A percentile compares a stretch with the other conserved stretches of the same genome.
These are phyloP conservation scores for Drosophila eugracilis DNA, from an alignment of 1,140 invertebrate species.

Conservation along the genomic window DNA sequence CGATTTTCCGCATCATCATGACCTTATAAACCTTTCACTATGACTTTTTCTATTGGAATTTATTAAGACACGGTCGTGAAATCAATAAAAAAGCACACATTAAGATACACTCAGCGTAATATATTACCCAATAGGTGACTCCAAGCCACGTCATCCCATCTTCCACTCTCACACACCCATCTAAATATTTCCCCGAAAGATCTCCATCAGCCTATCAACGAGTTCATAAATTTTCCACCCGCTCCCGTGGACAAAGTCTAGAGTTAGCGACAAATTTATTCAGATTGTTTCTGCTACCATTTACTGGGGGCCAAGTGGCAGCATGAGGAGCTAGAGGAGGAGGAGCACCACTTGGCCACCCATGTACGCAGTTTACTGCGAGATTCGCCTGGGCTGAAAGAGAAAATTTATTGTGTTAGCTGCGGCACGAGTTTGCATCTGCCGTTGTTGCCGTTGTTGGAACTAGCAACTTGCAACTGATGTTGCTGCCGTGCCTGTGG, in stretches of 20 bases:
- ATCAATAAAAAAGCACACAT: neutral
- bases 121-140: slow-evolving; percentile 14
- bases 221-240: slow-evolving; percentile 54
- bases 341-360: slow-evolving; percentile 48
- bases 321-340: neutral
- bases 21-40: too few relatives aligned
- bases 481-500: slow-evolving; percentile 1
- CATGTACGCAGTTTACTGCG: slow-evolving; percentile 47
- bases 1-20: too few relatives aligned
- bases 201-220: slow-evolving; percentile 27
- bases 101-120: neutral
- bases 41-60: too few relatives aligned
- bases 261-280: slow-evolving; percentile 66
- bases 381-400: slow-evolving; percentile 58
- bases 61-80: too few relatives aligned
- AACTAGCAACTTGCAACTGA: neutral
- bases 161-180: slow-evolving; percentile 15
- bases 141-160: neutral
- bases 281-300: slow-evolving; percentile 59
- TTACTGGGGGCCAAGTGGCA: slow-evolving; percentile 22
- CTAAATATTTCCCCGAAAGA: slow-evolving; percentile 25
- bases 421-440: slow-evolving; percentile 68
- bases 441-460: neutral
- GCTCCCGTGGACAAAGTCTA: slow-evolving; percentile 2
- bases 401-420: slow-evolving; percentile 75